A percentile compares a stretch with the other conserved stretches of the same genome.
Evolutionary conservation across 2,797 vertebrate genomes (phyloP).

Genomic region (Phoeniculus purpureus): DNA sequence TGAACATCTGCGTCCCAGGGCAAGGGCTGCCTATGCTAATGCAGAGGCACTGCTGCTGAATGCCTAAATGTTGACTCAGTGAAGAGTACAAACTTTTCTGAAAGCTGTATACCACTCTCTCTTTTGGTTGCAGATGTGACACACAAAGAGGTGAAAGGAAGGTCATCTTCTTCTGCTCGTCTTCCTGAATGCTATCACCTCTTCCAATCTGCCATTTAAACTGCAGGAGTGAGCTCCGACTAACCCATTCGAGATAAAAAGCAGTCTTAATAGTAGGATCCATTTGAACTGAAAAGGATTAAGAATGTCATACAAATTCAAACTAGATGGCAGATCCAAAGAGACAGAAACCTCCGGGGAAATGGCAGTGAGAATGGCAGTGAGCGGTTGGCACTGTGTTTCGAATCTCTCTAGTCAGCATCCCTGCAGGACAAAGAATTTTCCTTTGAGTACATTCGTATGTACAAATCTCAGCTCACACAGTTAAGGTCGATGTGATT

Average conservation of each 20-base stretch:
- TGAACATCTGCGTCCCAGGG: background rate
- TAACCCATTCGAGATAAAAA: background rate
- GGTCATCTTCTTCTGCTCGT: constrained; percentile 8
- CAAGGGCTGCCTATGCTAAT: background rate
- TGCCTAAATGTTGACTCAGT: constrained; percentile 9
- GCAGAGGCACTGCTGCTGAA: background rate
- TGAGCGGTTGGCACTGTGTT: background rate
- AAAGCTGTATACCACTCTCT: background rate
- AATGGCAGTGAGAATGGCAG: background rate
- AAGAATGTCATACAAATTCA: background rate
- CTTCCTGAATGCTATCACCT: background rate
- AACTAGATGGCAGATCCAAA: background rate
- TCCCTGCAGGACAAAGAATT: background rate
- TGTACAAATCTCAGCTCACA: background rate
- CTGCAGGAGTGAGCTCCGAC: background rate
- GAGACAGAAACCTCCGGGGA: background rate
- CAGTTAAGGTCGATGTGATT: background rate
- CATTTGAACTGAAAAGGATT: background rate
- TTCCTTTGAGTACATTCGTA: background rate
- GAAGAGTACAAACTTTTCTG: background rate
- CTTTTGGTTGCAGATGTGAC: background rate
- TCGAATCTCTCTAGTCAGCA: background rate
- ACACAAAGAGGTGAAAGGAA: background rate
- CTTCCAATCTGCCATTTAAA: background rate
- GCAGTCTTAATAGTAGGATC: background rate